phyloP scores from a whole-genome alignment of 2,113 vertebrate genomes.

The Saccopteryx bilineata region DNA sequence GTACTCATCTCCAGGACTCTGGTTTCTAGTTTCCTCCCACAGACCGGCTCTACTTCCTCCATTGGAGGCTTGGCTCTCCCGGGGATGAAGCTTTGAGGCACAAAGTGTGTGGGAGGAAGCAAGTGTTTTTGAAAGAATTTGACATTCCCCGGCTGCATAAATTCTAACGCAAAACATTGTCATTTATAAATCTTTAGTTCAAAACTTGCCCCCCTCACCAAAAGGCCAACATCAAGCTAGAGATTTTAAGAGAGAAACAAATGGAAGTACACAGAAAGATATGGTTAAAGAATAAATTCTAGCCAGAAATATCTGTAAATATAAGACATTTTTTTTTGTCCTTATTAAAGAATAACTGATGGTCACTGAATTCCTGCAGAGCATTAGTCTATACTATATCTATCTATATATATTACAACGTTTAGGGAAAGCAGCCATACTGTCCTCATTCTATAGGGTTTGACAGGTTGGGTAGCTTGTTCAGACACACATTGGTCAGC shows the following conservation, averaged over 20 bases:
- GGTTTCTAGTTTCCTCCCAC: background rate
- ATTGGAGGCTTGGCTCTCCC: background rate
- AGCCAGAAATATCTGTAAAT: background rate
- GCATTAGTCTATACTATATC: background rate
- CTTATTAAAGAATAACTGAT: background rate
- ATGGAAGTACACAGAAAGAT: background rate
- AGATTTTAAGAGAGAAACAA: background rate
- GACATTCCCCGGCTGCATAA: background rate
- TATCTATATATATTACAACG: background rate
- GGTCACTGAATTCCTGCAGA: background rate
- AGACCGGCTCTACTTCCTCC: background rate
- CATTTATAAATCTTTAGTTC: slow-evolving; percentile 1
- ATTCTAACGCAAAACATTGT: slow-evolving; percentile 27
- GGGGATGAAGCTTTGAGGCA: background rate
- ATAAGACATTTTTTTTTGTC: background rate
- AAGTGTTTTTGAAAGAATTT: slow-evolving; percentile 5
- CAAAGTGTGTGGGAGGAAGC: background rate
- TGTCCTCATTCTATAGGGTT: background rate
- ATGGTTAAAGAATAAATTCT: slow-evolving; percentile 8
- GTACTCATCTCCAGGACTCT: background rate
- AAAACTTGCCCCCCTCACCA: background rate
- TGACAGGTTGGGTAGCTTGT: background rate
- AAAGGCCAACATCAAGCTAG: background rate
- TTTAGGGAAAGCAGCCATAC: background rate
- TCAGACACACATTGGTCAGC: background rate